Conservation (phyloP, 1,140 invertebrate genomes). For the Harpegnathos saltator region DNA sequence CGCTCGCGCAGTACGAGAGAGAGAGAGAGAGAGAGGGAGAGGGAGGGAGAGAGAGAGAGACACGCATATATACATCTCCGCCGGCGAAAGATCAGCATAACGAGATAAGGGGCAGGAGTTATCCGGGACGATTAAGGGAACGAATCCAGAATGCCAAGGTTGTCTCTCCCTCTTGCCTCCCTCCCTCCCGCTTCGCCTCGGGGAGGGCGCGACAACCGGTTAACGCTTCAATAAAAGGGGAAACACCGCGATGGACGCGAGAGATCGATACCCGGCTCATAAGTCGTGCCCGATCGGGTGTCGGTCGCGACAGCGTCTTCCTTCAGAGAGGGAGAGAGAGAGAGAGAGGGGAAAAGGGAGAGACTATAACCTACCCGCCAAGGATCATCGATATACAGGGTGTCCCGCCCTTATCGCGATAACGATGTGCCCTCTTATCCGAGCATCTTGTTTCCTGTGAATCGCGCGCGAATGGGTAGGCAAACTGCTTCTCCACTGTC, state of each 20-base stretch:
- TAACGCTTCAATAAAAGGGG: slow-evolving; percentile 37
- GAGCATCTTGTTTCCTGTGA: too few relatives aligned
- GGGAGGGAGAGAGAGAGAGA: too few relatives aligned
- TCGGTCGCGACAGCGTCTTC: slow-evolving; percentile 22
- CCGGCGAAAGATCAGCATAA: slow-evolving; percentile 49
- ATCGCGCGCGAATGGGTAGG: too few relatives aligned
- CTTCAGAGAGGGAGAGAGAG: too few relatives aligned
- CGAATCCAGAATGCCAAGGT: slow-evolving; percentile 49
- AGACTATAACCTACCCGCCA: background rate
- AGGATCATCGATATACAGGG: slow-evolving; percentile 57
- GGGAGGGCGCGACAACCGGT: slow-evolving; percentile 46
- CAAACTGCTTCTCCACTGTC: too few relatives aligned
- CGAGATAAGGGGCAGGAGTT: slow-evolving; percentile 49
- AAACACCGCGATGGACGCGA: slow-evolving; percentile 41
- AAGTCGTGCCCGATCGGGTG: slow-evolving; percentile 31
- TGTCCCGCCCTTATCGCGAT: slow-evolving; percentile 6
- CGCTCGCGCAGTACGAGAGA: slow-evolving; percentile 5
- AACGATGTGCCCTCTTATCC: too few relatives aligned
- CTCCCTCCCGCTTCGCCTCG: background rate
- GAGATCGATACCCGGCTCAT: slow-evolving; percentile 51
- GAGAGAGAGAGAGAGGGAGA: too few relatives aligned
- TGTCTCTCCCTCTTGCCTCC: slow-evolving; percentile 9
- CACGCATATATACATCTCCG: slow-evolving; percentile 40
- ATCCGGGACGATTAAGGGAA: slow-evolving; percentile 51
- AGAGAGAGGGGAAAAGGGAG: too few relatives aligned